Conservation (phyloP, 2,888 invertebrate species). For the Brachyopa scutellaris region DNA sequence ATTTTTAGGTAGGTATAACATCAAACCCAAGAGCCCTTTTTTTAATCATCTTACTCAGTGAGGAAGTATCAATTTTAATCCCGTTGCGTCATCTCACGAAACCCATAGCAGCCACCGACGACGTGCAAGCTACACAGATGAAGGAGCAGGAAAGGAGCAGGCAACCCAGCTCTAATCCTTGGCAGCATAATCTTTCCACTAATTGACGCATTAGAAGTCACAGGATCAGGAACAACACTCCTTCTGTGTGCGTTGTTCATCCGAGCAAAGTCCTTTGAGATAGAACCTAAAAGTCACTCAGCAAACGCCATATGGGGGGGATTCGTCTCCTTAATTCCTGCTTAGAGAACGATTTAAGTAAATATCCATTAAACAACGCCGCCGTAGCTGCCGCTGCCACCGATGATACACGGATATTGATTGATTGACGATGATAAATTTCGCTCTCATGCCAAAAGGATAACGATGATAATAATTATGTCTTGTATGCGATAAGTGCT, state of each 20-base stretch:
- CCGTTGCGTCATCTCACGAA: background rate
- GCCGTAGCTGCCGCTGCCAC: no score
- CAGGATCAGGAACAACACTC: constrained; percentile 17
- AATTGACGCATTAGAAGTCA: constrained; percentile 65
- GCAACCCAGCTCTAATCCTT: constrained; percentile 47
- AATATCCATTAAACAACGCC: constrained; percentile 28
- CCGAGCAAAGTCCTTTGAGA: constrained; percentile 3
- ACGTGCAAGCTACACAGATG: background rate
- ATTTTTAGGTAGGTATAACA: no score
- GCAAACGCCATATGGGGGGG: background rate
- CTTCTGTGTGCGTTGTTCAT: background rate
- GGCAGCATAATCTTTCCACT: constrained; percentile 51
- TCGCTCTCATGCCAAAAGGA: constrained; percentile 5
- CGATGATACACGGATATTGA: constrained; percentile 35
- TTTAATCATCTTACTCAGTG: no score
- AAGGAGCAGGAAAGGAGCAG: background rate
- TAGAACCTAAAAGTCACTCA: constrained; percentile 5
- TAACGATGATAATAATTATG: constrained; percentile 29
- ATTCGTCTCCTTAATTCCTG: constrained; percentile 20
- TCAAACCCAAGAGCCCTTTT: no score
- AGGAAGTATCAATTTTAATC: constrained; percentile 1
- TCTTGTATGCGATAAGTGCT: background rate
- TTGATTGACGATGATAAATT: constrained; percentile 52
- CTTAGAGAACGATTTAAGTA: constrained; percentile 42
- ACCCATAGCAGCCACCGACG: constrained; percentile 1